These are phyloP conservation scores for Doryteuthis pealeii DNA, from an alignment of 1,140 invertebrate species.

Conservation along the genomic window DNA sequence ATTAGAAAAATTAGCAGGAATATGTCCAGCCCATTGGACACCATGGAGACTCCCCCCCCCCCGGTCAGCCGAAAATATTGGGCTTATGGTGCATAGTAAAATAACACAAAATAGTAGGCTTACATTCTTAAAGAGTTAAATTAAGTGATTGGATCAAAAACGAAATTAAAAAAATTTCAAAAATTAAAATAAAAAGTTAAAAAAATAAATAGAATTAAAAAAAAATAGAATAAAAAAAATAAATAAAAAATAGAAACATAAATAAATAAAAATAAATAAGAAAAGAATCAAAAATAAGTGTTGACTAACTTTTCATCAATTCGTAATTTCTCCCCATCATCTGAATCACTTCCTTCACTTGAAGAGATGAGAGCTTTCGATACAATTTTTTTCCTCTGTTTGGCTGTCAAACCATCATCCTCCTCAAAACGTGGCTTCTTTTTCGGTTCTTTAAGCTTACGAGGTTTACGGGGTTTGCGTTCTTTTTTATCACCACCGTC, in stretches of 20 bases:
- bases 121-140: no score
- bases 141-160: no score
- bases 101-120: no score
- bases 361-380: slow-evolving; percentile 96
- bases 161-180: no score
- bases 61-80: no score
- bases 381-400: slow-evolving; percentile 83
- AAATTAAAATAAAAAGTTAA: no score
- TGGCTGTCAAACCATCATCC: slow-evolving; percentile 73
- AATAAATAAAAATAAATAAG: not conserved
- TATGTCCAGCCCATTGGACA: no score
- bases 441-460: slow-evolving; percentile 29
- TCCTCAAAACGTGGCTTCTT: slow-evolving; percentile 39
- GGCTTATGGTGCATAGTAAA: no score
- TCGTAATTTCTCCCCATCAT: slow-evolving; percentile 65
- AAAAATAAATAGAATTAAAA: no score
- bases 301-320: slow-evolving; percentile 59
- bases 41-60: no score
- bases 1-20: no score
- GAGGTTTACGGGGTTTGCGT: slow-evolving; percentile 24
- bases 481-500: slow-evolving; percentile 20
- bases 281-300: not conserved
- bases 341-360: slow-evolving; percentile 77
- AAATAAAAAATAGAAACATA: not conserved
- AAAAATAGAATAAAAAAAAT: not conserved